Evolutionary conservation across 2,113 vertebrate genomes (phyloP).

Genomic region (Rhinoderma darwinii): DNA sequence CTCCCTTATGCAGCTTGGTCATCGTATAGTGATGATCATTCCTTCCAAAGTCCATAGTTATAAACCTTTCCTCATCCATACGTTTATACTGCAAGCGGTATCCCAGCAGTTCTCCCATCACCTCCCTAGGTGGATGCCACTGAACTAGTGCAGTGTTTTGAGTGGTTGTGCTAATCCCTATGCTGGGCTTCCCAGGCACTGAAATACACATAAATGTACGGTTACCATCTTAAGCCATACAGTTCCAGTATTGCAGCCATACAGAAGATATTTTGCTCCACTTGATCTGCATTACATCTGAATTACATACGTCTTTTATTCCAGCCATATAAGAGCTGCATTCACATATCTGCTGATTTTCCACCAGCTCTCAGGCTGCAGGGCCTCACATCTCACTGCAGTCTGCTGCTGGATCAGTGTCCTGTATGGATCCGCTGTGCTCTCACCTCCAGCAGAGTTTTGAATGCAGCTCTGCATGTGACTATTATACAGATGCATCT

Average conservation of each 20-base stretch:
- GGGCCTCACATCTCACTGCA: not conserved
- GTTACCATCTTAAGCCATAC: not conserved
- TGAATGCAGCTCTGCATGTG: not conserved
- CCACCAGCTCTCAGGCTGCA: not conserved
- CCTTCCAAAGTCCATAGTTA: constrained; percentile 83
- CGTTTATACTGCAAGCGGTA: constrained; percentile 90
- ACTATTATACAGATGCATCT: not conserved
- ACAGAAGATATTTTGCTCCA: not conserved
- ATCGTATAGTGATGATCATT: constrained; percentile 91
- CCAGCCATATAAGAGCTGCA: not conserved
- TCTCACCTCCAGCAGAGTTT: not conserved
- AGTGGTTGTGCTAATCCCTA: constrained; percentile 97
- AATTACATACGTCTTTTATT: not conserved
- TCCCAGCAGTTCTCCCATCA: constrained; percentile 89
- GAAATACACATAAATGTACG: constrained; percentile 67
- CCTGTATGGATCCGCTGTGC: not conserved
- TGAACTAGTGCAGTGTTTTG: constrained; percentile 96
- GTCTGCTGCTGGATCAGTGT: not conserved
- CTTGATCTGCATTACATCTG: not conserved
- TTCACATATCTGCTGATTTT: not conserved
- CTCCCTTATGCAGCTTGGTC: constrained; percentile 90
- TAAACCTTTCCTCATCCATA: constrained; percentile 84
- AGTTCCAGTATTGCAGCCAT: not conserved
- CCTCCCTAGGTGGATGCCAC: constrained; percentile 96
- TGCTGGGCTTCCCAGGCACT: constrained; percentile 93